A percentile compares a stretch with the other conserved stretches of the same genome.
phyloP scores from a whole-genome alignment of 2,888 invertebrate genomes.

The Pardosa pseudoannulata region DNA sequence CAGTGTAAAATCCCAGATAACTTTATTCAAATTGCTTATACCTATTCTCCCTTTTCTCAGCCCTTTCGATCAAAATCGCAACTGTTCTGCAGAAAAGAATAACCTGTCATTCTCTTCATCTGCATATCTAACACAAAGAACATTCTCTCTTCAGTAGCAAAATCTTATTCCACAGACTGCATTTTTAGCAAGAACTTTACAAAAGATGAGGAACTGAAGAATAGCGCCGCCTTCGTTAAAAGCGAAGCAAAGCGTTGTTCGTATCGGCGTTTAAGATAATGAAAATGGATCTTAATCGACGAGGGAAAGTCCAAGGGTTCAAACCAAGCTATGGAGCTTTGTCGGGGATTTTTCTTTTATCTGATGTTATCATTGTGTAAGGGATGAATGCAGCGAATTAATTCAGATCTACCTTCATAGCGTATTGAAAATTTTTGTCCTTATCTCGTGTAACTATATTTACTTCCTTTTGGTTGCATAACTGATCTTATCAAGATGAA shows the following conservation, averaged over 20 bases:
- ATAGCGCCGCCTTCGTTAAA: not conserved
- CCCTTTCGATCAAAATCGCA: no score
- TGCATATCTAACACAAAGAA: not conserved
- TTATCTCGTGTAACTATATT: no score
- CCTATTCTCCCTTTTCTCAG: no score
- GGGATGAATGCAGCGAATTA: no score
- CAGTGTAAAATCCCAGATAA: no score
- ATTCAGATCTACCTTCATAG: no score
- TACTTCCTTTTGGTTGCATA: no score
- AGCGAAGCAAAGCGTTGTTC: not conserved
- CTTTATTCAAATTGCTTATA: no score
- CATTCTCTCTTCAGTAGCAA: not conserved
- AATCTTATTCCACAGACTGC: not conserved
- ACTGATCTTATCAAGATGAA: no score
- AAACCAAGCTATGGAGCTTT: no score
- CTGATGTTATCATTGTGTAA: no score
- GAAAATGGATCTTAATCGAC: constrained; percentile 6
- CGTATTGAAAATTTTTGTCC: no score
- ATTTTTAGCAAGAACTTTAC: not conserved
- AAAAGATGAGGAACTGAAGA: not conserved
- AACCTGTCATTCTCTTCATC: not conserved
- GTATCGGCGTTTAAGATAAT: not conserved
- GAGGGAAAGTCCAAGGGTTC: not conserved
- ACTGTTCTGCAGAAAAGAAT: not conserved
- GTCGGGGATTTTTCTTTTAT: not conserved